Evolutionary conservation across 1,140 invertebrate genomes (phyloP).

Genomic region (Platyscapa corneri): DNA sequence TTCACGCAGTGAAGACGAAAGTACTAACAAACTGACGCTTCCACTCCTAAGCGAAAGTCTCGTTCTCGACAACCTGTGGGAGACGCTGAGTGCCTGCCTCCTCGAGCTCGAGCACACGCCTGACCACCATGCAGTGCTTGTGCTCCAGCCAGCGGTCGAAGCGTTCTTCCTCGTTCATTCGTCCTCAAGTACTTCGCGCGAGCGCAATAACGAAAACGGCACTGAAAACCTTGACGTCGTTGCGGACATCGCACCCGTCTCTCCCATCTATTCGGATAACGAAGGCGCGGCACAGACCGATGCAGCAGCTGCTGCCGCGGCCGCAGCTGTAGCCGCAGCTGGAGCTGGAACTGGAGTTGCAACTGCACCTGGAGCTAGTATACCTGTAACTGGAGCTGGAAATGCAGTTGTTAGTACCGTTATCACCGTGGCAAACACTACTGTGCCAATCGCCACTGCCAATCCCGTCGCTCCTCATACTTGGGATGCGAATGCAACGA

Average conservation of each 20-base stretch:
- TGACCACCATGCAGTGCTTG: conserved; percentile 95
- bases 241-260: conserved; percentile 68
- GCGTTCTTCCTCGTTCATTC: conserved; percentile 94
- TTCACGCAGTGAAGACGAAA: conserved; percentile 59
- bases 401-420: conserved; percentile 60
- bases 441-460: conserved; percentile 59
- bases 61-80: conserved; percentile 85
- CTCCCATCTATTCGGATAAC: conserved; percentile 68
- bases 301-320: conserved; percentile 58
- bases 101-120: conserved; percentile 88
- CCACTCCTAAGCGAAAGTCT: conserved; percentile 84
- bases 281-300: conserved; percentile 62
- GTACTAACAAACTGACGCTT: conserved; percentile 66
- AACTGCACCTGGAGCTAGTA: conserved; percentile 56
- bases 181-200: conserved; percentile 74
- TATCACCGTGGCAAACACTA: conserved; percentile 60
- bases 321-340: conserved; percentile 58
- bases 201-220: conserved; percentile 64
- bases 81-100: conserved; percentile 87
- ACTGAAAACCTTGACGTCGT: conserved; percentile 66
- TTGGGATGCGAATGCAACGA: conserved; percentile 62
- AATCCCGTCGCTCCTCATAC: conserved; percentile 61
- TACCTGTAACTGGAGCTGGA: conserved; percentile 64
- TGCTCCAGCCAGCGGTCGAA: conserved; percentile 92
- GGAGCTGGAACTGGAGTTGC: conserved; percentile 66